These are phyloP conservation scores for Malurus melanocephalus DNA, from an alignment of 2,113 vertebrate genomes.

Conservation along the genomic window DNA sequence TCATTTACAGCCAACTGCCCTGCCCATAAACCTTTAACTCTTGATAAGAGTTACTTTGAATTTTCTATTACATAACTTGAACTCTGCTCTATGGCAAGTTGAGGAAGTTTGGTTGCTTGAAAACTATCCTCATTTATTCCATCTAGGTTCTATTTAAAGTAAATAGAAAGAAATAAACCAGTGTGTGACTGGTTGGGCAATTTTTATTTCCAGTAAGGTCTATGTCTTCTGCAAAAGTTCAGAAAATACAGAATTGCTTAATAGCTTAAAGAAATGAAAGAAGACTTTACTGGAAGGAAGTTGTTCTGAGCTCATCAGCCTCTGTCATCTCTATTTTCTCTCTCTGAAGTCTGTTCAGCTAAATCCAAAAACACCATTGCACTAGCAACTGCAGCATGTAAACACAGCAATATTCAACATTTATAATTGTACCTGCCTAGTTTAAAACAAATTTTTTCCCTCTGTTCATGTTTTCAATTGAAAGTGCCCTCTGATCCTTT, in stretches of 20 bases:
- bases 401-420: background rate
- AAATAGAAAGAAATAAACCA: background rate
- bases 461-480: background rate
- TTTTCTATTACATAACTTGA: background rate
- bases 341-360: background rate
- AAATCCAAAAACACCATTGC: background rate
- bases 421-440: background rate
- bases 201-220: background rate
- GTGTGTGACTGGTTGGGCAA: background rate
- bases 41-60: background rate
- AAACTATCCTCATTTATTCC: background rate
- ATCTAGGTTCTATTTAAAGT: background rate
- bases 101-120: background rate
- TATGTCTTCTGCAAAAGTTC: conserved; percentile 1
- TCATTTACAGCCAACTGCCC: background rate
- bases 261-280: conserved; percentile 37
- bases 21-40: background rate
- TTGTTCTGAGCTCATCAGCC: conserved; percentile 3
- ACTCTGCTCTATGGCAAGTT: background rate
- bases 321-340: background rate
- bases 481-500: background rate
- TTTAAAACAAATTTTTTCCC: background rate
- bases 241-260: conserved; percentile 46
- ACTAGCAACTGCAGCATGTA: background rate
- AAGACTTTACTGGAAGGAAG: conserved; percentile 42